phyloP scores from a whole-genome alignment of 2,797 vertebrate genomes.

The Aythya fuligula region DNA sequence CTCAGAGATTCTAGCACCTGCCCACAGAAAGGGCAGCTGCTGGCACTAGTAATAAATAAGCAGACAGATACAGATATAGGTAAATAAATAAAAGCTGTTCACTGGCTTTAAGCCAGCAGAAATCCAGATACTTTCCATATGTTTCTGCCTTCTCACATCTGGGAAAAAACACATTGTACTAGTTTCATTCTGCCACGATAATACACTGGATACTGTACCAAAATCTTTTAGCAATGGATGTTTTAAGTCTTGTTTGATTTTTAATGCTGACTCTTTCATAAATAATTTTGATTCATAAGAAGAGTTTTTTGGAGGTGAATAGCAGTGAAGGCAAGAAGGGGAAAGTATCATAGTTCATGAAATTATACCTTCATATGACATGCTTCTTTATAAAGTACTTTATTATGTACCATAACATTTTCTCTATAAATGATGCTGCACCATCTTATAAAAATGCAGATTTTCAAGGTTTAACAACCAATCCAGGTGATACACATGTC shows the following conservation, averaged over 20 bases:
- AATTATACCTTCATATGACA: not conserved
- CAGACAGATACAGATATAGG: not conserved
- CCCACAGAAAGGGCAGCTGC: not conserved
- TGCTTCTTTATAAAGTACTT: not conserved
- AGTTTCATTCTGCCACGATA: not conserved
- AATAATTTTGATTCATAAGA: not conserved
- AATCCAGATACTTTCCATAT: slow-evolving; percentile 41
- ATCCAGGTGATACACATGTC: not conserved
- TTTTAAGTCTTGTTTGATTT: not conserved
- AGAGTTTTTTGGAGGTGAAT: not conserved
- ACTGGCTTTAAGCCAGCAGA: slow-evolving; percentile 3
- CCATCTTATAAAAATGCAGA: not conserved
- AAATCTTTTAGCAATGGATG: not conserved
- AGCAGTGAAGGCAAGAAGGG: not conserved
- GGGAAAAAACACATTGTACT: slow-evolving; percentile 29
- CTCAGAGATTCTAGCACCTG: not conserved
- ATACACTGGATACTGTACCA: not conserved
- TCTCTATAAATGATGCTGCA: not conserved
- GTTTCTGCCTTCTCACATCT: slow-evolving; percentile 39
- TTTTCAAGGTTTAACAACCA: not conserved
- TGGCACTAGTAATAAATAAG: not conserved
- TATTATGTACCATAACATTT: not conserved
- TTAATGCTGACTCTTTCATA: not conserved
- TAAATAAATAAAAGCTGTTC: slow-evolving; percentile 49
- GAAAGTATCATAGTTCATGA: not conserved